Base-by-base conservation (phyloP, 53 echinoderm and acorn worm genomes). In the Zoroaster sp. region DNA sequence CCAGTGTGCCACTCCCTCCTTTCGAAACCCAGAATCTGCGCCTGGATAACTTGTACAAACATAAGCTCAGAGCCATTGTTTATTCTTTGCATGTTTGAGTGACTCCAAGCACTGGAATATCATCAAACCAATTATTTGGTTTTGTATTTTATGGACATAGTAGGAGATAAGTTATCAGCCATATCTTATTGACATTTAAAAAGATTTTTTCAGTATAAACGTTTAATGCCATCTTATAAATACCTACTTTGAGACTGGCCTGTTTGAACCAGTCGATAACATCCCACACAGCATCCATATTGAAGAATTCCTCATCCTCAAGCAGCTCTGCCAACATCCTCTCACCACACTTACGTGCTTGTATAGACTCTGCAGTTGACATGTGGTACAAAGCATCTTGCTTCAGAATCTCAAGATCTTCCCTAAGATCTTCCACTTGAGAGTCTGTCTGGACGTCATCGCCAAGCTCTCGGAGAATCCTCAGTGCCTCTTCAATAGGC, bases 241-340 rank as follows among this genome's bases (percentile, higher is more conserved):
- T 9, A 35, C 82, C 41, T 40, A 81, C 82, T 44, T 81, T 66
- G 1, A 81, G 82, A 42, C 40, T 66, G 42, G 82, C 82, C 25
- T 82, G 46, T 32, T 82, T 82, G 38, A 82, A 82, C 66, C 68
- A 67, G 42, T 82, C 82, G 11, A 82, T 18, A 15, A 46, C 14
- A 1, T 32, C 28, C 82, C 82, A 82, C 13, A 82, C 67, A 9
- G 28, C 1, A 0, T 66, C 67, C 45, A 82, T 82, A 30, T 82
- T 28, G 12, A 82, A 0, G 18, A 12, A 28, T 32, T 82, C 82
- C 14, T 67, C 68, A 35, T 25, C 23, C 31, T 67, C 43, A 34
- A 67, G 53, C 25, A 82, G 5, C 15, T 42, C 38, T 32, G 39
- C 23, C 28, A 82, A 42, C 13, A 82, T 39, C 32, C 40, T 28